Evolutionary conservation across 2,888 invertebrate genomes (phyloP), one percentile per base, ranked within the genome.

Genomic region (Shargacucullia verbasci): DNA sequence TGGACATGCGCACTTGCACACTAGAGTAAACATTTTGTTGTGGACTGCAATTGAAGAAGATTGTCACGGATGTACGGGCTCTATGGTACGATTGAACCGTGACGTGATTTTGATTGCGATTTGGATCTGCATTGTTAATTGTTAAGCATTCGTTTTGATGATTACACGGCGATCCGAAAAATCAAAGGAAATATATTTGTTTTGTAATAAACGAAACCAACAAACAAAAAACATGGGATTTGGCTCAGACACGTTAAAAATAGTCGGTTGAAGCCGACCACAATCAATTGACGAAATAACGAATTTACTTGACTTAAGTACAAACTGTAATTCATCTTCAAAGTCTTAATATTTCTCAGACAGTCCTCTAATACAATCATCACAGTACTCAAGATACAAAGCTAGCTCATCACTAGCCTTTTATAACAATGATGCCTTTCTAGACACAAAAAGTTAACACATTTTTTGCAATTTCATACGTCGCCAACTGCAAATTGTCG

Each of bases 1-100:
- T 69, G 63, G 69, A 65, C 66, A 67, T 70, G 65, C 65, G 63
- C 65, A 56, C 59, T 60, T 52, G 50, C 64, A 70, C 67, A 72
- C 67, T 73, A 79, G 72, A 78, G 74, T 79, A 79, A 78, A 78
- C 67, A 78, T 57, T 67, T 40, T 63, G 59, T 50, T 55, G 70
- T 56, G 49, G 56, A 49, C 59, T 64, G 53, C 46, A 45, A 56
- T 60, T 59, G 56, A 55, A 59, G 53, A 63, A 58, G 69, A 37
- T 55, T 55, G 62, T 70, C 62, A 62, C 59, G 66, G 73, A 60
- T 70, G 40, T 57, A 53, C 49, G 7, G 7, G 29, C 9, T 35
- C 12, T 27, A 14, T 12, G 38, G 25, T 43, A 59, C 53, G 31
- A 15, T 39, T 58, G 49, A 58, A 55, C 57, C 35, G 33, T 70